Percentiles rank a stretch among this genome's conserved stretches.
phyloP scores from a whole-genome alignment of 1,140 invertebrate species.

The Drosophila micromelanica region DNA sequence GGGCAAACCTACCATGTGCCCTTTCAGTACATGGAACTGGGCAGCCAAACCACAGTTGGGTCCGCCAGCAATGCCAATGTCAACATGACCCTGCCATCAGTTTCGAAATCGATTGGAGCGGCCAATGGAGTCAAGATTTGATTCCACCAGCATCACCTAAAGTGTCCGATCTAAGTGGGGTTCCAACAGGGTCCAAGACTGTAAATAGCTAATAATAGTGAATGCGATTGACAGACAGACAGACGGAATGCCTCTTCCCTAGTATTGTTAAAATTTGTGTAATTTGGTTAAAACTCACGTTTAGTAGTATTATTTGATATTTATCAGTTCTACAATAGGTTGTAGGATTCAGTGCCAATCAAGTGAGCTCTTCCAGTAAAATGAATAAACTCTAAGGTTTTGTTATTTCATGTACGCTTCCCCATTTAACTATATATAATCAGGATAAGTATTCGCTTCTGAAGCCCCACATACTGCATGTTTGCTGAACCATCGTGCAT shows the following conservation, averaged over 20 bases:
- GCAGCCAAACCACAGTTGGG: constrained; percentile 9
- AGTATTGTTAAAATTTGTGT: constrained; percentile 4
- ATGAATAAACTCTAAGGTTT: constrained; percentile 30
- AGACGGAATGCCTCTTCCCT: background rate
- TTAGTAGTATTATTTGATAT: constrained; percentile 56
- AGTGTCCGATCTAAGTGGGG: background rate
- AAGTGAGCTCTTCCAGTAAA: constrained; percentile 67
- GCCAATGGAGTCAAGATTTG: constrained; percentile 59
- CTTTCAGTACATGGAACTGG: constrained; percentile 90
- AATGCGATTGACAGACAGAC: background rate
- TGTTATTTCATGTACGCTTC: constrained; percentile 14
- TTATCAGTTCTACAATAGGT: constrained; percentile 50
- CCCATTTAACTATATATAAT: background rate
- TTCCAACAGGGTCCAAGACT: constrained; percentile 38
- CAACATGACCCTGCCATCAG: constrained; percentile 8
- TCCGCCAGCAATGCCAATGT: constrained; percentile 36
- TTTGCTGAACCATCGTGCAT: constrained; percentile 1
- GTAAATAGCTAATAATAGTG: constrained; percentile 46
- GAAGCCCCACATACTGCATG: background rate
- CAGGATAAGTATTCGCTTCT: constrained; percentile 1
- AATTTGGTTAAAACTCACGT: constrained; percentile 10
- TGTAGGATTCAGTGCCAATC: constrained; percentile 76
- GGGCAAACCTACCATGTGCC: constrained; percentile 92
- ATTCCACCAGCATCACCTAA: background rate
- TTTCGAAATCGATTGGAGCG: constrained; percentile 22